Evolutionary conservation across 2,888 invertebrate species (phyloP), one percentile per base, ranked within the genome.

Genomic region (Steinernema scapterisci): DNA sequence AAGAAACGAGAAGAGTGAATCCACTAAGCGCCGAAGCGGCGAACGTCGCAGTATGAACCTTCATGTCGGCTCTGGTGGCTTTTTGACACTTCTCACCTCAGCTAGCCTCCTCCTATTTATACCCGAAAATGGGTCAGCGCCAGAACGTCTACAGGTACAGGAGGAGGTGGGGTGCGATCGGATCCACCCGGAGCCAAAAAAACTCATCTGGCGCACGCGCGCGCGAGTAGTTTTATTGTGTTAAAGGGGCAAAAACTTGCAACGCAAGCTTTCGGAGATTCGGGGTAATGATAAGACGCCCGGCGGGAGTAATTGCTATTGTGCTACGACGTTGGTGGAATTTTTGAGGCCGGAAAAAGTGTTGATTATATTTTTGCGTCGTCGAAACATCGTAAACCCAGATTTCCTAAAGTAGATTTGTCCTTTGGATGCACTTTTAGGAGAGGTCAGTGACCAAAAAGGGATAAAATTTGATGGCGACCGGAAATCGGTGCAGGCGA

Each of bases 1-100:
- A 38, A 27, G 73, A 75, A 25, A 54, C 56, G 46, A 73, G 27
- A 21, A 75, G 73, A 3, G 56, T 63, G 27, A 75, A 16, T n/a
- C 75, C 75, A 43, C 73, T 73, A 25, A 75, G 52, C 1, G 72
- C 56, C 1, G 75, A 75, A 11, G 75, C 75, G 44, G 52, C 56
- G 63, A 75, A 75, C 70, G 75, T 75, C 38, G 63, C 70, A 19
- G 75, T 75, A 23, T 73, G 70, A n/a, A 75, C 75, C 75, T 75
- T 75, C 75, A 75, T 75, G 45, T 16, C n/a, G n/a, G n/a, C n/a
- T 44, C 9, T 16, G 7, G 45, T 44, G 48, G 48, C 48, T 48
- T n/a, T 16, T 48, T 48, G 48, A 16, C 16, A 16, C 48, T 19
- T 48, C 48, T 48, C 48, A 38, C 38, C 38, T 19, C 48, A 48